phyloP scores from a whole-genome alignment of 2,797 vertebrate species.

The Pelochelys cantorii region DNA sequence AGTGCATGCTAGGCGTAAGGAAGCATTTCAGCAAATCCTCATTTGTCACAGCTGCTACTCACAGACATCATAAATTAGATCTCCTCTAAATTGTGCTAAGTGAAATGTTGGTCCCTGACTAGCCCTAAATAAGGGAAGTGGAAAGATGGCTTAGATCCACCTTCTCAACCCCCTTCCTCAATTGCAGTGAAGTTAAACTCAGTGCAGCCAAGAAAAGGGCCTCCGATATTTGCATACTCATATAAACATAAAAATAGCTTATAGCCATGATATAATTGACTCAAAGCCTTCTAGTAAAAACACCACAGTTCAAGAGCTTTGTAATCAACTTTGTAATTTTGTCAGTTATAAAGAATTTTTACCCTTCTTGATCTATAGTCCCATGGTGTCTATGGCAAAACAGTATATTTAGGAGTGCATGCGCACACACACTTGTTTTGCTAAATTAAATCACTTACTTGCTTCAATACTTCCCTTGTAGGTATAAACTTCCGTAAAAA shows the following conservation, averaged over 20 bases:
- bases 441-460: not conserved
- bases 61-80: slow-evolving; percentile 1
- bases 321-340: not conserved
- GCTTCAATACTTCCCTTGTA: not conserved
- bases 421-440: not conserved
- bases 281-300: not conserved
- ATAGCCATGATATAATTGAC: not conserved
- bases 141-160: not conserved
- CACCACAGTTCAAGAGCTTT: not conserved
- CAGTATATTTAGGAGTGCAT: not conserved
- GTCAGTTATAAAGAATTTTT: not conserved
- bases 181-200: not conserved
- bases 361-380: not conserved
- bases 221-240: not conserved
- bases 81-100: not conserved
- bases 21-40: not conserved
- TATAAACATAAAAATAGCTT: not conserved
- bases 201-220: not conserved
- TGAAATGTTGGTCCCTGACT: not conserved
- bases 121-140: not conserved
- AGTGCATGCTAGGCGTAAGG: not conserved
- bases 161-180: not conserved
- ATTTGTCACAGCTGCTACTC: slow-evolving; percentile 5
- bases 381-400: not conserved
- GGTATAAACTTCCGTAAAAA: not conserved